Conservation (phyloP, 2,797 vertebrate species). For the Rhabdomys pumilio region DNA sequence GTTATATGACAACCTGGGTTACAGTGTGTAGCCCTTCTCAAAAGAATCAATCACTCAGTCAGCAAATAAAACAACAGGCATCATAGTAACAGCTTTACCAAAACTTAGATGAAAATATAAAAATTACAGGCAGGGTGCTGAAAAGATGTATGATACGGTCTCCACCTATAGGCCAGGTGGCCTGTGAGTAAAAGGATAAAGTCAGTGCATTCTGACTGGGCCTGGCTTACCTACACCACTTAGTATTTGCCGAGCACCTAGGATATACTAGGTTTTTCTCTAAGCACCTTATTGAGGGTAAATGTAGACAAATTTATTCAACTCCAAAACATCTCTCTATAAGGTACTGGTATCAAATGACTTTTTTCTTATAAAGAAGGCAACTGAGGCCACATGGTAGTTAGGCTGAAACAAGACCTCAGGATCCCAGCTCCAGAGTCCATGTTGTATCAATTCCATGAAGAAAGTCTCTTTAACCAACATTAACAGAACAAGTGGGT, state of each 20-base stretch:
- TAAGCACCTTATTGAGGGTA: neutral
- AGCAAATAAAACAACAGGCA: neutral
- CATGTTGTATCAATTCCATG: neutral
- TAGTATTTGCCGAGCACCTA: neutral
- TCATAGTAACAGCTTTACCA: neutral
- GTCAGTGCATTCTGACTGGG: neutral
- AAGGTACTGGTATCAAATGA: neutral
- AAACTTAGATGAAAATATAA: neutral
- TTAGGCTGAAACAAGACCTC: neutral
- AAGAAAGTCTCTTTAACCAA: neutral
- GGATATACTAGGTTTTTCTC: neutral
- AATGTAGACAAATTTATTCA: neutral
- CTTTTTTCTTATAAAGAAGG: neutral
- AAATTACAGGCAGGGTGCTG: neutral
- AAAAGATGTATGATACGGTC: neutral
- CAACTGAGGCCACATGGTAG: neutral
- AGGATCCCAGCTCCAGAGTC: neutral
- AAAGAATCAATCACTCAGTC: neutral
- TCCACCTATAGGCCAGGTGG: neutral
- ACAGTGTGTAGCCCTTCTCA: neutral
- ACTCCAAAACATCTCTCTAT: neutral
- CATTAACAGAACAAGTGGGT: neutral
- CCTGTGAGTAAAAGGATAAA: neutral
- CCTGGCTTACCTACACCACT: neutral
- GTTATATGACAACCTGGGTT: neutral